Base-by-base conservation (phyloP, 2,113 vertebrate genomes). In the Gorsachius goisagi region DNA sequence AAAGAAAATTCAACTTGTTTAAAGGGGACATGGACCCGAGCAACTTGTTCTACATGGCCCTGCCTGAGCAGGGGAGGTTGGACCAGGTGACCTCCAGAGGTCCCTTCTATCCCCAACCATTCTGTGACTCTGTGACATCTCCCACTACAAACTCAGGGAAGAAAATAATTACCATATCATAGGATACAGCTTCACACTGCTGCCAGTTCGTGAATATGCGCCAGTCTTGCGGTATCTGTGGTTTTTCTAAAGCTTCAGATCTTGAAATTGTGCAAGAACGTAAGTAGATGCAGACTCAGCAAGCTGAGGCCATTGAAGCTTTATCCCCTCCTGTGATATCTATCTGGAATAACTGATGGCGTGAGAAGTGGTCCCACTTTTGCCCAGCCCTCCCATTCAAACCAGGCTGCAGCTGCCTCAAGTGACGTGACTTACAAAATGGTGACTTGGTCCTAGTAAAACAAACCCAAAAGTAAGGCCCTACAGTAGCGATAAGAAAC, bases 381-480 rank as follows among this genome's bases (percentile, higher is more conserved):
- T 19, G 6, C 41, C 56, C 21, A 8, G 4, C 32, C 21, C 45
- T n/a, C 26, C 11, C 56, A 12, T 47, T 39, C 68, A 63, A 67
- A 67, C 13, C 52, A 67, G 17, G 6, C 6, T 82, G 41, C 41
- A 47, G 45, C 33, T 91, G 35, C 35, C 33, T 22, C 23, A 10
- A 8, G 27, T 22, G 39, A 8, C 8, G 8, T 0, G 0, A 26
- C 8, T 59, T 15, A 45, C 1, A 26, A 75, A 58, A 44, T 10
- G 16, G 4, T 20, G 4, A 76, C 37, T 47, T 12, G 10, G 49
- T 23, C 47, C 41, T 19, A 5, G 49, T 11, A 22, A 39, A 62
- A 86, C 19, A 79, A 90, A 69, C 7, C 26, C 32, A 6, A 52
- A 78, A 19, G 5, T 6, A 19, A 67, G 5, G 16, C 11, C 50